Evolutionary conservation across 2,113 vertebrate species (phyloP), one percentile per base, ranked within the genome.

Genomic region (Xiphorhynchus elegans): DNA sequence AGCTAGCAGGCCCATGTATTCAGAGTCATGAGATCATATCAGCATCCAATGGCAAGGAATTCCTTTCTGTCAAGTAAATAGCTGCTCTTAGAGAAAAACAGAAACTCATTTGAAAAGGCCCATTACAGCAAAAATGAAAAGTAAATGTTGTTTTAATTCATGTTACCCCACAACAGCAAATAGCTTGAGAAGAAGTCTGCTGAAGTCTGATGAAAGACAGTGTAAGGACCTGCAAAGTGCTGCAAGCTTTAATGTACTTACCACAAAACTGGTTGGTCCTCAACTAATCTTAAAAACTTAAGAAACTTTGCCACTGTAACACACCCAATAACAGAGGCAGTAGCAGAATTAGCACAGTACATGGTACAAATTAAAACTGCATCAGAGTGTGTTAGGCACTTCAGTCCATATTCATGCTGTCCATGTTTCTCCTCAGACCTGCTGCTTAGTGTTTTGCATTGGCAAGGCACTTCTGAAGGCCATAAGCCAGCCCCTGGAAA

Each of bases 401-500:
- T 84, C 1, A 8, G 88, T 55, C 25, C 19, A 13, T 26, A 73
- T 60, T 82, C 40, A 49, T 2, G 9, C 49, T 64, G 67, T n/a
- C 68, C 59, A 9, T 8, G 18, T 53, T 79, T 29, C 39, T 88
- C 42, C 58, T 74, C 59, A 83, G 55, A 76, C 42, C 76, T 62
- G 75, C 59, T 86, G 49, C 63, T 86, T 55, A 69, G 37, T 46
- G 72, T 59, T 90, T 77, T 44, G 33, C 80, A 66, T 55, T 88
- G 85, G 88, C 75, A 94, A 74, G 52, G 59, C 67, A 84, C 55
- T 25, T 77, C 63, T 26, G 49, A 78, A 90, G 83, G 89, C 76
- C 86, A 84, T 84, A 42, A 92, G 75, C 59, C 85, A 92, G 79
- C 6, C 52, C 31, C 50, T 89, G 83, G 79, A 92, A 95, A 92